A percentile compares a stretch with the other conserved stretches of the same genome.
Conservation (phyloP, 2,113 vertebrate species). For the Callopanchax toddi region DNA sequence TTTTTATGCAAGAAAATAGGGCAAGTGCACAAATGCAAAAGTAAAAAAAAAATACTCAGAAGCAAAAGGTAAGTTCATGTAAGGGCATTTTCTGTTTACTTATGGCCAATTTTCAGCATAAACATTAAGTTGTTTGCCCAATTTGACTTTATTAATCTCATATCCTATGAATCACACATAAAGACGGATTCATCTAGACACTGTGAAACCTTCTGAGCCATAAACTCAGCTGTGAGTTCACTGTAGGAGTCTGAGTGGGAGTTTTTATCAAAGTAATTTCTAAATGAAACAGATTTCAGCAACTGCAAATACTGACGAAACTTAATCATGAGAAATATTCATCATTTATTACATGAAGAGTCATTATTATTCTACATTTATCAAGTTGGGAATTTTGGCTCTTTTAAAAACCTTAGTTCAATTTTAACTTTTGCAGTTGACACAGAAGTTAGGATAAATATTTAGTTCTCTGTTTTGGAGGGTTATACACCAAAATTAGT, state of each 20-base stretch:
- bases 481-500: too few species aligned
- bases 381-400: constrained; percentile 4
- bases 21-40: too few species aligned
- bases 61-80: too few species aligned
- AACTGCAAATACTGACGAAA: constrained; percentile 56
- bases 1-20: too few species aligned
- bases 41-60: too few species aligned
- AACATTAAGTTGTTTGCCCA: too few species aligned
- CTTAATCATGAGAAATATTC: constrained; percentile 50
- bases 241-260: constrained; percentile 58
- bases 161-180: constrained; percentile 49
- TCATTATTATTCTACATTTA: constrained; percentile 30
- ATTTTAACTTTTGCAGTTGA: background rate
- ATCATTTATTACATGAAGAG: constrained; percentile 51
- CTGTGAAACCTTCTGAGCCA: constrained; percentile 33
- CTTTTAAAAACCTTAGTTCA: background rate
- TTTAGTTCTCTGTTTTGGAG: too few species aligned
- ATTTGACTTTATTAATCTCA: background rate
- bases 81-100: too few species aligned
- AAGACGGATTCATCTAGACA: constrained; percentile 33
- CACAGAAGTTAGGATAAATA: background rate
- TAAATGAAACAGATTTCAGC: constrained; percentile 67
- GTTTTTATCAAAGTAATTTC: constrained; percentile 67
- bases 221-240: constrained; percentile 59
- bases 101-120: background rate